These are phyloP conservation scores for Cheilosia urbana DNA, from an alignment of 2,888 invertebrate genomes.

Conservation along the genomic window DNA sequence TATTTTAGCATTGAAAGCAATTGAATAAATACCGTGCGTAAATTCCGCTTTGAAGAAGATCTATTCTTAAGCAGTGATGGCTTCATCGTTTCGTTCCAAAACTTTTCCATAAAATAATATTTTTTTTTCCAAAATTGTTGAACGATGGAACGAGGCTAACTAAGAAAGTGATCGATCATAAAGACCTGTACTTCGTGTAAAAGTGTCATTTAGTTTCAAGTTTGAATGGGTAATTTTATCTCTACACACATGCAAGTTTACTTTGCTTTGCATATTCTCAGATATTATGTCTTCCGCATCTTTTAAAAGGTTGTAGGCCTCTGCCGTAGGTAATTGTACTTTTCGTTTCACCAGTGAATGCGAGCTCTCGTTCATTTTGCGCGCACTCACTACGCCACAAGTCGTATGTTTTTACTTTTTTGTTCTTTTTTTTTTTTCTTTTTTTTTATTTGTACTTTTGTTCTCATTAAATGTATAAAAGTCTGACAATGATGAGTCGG, in stretches of 20 bases:
- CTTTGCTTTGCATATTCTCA: not conserved
- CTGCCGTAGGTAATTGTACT: conserved; percentile 11
- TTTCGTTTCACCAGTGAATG: conserved; percentile 36
- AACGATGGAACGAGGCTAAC: not conserved
- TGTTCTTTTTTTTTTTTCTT: not conserved
- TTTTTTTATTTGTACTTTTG: conserved; percentile 44
- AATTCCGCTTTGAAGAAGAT: too few relatives aligned
- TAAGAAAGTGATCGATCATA: not conserved
- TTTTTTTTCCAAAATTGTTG: too few relatives aligned
- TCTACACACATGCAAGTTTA: not conserved
- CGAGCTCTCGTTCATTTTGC: conserved; percentile 23
- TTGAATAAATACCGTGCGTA: too few relatives aligned
- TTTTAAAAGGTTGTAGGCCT: conserved; percentile 11
- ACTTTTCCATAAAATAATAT: too few relatives aligned
- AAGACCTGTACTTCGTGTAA: too few relatives aligned
- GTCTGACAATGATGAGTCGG: conserved; percentile 52
- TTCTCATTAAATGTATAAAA: conserved; percentile 61
- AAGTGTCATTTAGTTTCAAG: too few relatives aligned
- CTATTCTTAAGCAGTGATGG: too few relatives aligned
- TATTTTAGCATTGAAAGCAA: too few relatives aligned
- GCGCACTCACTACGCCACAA: conserved; percentile 50
- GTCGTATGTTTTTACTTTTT: conserved; percentile 19
- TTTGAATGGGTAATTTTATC: not conserved
- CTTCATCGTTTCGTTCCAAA: too few relatives aligned
- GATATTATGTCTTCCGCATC: not conserved